phyloP scores from a whole-genome alignment of 2,113 vertebrate genomes.

The Rhinopomastus cyanomelas region DNA sequence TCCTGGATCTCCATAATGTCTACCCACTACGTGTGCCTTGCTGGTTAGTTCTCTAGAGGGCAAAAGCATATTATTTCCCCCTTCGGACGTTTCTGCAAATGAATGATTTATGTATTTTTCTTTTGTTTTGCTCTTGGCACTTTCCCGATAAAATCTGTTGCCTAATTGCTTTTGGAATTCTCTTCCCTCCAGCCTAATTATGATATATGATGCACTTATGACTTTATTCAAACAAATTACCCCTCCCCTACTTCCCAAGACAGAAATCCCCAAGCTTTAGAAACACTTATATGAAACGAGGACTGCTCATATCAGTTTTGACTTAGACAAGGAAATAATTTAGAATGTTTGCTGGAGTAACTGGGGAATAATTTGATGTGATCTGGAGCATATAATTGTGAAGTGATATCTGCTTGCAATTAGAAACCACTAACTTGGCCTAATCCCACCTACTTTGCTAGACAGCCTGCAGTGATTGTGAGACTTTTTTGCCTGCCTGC shows the following conservation, averaged over 20 bases:
- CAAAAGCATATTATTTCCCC: background rate
- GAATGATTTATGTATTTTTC: conserved; percentile 19
- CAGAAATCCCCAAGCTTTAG: background rate
- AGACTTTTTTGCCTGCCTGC: background rate
- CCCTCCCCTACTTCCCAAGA: background rate
- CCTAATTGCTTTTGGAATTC: conserved; percentile 46
- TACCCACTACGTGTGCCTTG: background rate
- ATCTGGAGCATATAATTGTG: background rate
- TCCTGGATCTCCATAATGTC: background rate
- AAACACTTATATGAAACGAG: background rate
- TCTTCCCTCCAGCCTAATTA: background rate
- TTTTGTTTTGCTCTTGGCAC: conserved; percentile 35
- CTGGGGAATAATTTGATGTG: background rate
- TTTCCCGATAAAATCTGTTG: conserved; percentile 7
- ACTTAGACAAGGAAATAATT: background rate
- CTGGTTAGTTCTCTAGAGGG: background rate
- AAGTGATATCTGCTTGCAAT: background rate
- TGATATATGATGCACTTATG: background rate
- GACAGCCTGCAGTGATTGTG: background rate
- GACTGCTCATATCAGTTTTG: background rate
- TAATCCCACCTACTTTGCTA: background rate
- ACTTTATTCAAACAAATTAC: background rate
- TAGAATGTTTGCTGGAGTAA: background rate
- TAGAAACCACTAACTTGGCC: background rate
- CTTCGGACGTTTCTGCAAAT: background rate